These are phyloP conservation scores for Loripinus fragilis DNA, from an alignment of 2,888 invertebrate genomes.

Conservation along the genomic window DNA sequence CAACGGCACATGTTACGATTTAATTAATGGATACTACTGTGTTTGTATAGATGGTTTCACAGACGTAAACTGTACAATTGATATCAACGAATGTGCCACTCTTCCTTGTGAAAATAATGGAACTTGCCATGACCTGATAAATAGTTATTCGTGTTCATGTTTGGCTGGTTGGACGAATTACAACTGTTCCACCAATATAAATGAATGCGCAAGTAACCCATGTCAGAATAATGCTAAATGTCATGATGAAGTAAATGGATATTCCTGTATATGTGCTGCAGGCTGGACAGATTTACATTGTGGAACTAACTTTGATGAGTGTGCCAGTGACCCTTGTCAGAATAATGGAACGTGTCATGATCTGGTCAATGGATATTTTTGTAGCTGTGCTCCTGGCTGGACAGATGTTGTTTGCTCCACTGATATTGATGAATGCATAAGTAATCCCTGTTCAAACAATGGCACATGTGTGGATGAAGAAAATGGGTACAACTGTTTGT, in stretches of 20 bases:
- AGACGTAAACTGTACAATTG: slow-evolving; percentile 88
- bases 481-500: background rate
- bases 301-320: background rate
- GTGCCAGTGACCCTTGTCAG: background rate
- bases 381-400: background rate
- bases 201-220: slow-evolving; percentile 90
- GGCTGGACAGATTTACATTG: background rate
- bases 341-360: background rate
- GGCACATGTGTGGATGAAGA: background rate
- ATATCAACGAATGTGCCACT: slow-evolving; percentile 96
- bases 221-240: slow-evolving; percentile 93
- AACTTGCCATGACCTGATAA: slow-evolving; percentile 93
- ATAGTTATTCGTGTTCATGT: slow-evolving; percentile 95
- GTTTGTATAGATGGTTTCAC: slow-evolving; percentile 87
- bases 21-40: slow-evolving; percentile 68
- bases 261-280: background rate
- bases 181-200: slow-evolving; percentile 94
- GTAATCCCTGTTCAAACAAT: background rate
- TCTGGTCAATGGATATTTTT: background rate
- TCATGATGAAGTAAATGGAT: background rate
- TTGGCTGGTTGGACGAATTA: slow-evolving; percentile 94
- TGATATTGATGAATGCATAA: background rate
- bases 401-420: background rate
- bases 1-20: slow-evolving; percentile 71
- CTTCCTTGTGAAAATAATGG: slow-evolving; percentile 96